These are phyloP conservation scores for Spea multiplicata DNA, from an alignment of 2,113 vertebrate genomes.

Conservation along the genomic window DNA sequence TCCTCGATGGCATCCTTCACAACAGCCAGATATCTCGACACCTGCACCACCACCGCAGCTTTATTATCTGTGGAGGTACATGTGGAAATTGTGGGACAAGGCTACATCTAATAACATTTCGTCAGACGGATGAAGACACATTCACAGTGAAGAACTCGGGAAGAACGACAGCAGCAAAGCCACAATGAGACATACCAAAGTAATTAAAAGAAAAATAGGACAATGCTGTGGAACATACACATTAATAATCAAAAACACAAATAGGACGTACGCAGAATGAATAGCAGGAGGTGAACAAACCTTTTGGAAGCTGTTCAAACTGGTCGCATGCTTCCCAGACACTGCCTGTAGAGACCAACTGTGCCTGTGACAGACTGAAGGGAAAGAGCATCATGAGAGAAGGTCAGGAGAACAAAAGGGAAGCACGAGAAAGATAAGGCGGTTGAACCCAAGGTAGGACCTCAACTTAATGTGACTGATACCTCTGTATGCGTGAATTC, in stretches of 20 bases:
- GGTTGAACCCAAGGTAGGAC: too few species aligned
- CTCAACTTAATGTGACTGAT: slow-evolving; percentile 1
- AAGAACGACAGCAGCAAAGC: not conserved
- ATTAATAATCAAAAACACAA: not conserved
- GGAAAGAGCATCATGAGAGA: slow-evolving; percentile 15
- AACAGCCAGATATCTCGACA: slow-evolving; percentile 66
- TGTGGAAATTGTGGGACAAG: not conserved
- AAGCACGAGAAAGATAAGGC: too few species aligned
- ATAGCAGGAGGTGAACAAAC: slow-evolving; percentile 57
- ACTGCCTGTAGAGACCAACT: slow-evolving; percentile 79
- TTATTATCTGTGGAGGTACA: slow-evolving; percentile 75
- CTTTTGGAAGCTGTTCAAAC: slow-evolving; percentile 73
- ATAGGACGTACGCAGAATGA: not conserved
- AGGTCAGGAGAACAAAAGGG: too few species aligned
- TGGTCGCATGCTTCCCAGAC: slow-evolving; percentile 84
- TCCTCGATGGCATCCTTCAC: slow-evolving; percentile 88
- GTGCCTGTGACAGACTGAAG: slow-evolving; percentile 76
- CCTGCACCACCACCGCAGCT: slow-evolving; percentile 66
- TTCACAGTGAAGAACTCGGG: too few species aligned
- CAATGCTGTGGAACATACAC: too few species aligned
- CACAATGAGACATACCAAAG: not conserved
- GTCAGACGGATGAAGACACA: too few species aligned
- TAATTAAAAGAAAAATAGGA: not conserved
- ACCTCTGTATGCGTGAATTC: slow-evolving; percentile 75
- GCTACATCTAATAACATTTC: too few species aligned